Conservation (phyloP, 2,888 invertebrate species). For the Synanthedon tipuliformis region DNA sequence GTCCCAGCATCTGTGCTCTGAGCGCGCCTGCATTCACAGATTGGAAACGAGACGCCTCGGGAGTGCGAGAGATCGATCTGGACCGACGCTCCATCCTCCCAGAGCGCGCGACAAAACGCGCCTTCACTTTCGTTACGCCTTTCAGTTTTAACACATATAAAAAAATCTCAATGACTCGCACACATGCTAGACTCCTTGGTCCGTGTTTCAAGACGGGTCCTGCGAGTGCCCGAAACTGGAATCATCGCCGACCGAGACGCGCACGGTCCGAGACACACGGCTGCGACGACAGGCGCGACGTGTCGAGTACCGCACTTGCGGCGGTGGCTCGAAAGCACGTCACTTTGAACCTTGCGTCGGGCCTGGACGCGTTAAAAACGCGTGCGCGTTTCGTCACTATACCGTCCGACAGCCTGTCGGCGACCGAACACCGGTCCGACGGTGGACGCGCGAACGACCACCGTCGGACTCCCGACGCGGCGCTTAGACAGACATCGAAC, state of each 20-base stretch:
- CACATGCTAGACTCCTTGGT: slow-evolving; percentile 24
- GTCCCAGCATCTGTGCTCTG: slow-evolving; percentile 72
- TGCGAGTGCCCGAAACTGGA: neutral
- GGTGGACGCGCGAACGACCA: neutral
- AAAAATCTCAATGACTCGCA: slow-evolving; percentile 75
- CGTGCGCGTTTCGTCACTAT: no score
- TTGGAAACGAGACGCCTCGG: slow-evolving; percentile 68
- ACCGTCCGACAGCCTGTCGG: no score
- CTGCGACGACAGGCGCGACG: no score
- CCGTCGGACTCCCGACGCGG: neutral
- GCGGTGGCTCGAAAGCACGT: no score
- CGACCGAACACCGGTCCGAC: no score
- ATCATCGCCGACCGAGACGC: neutral
- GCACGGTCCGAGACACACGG: no score
- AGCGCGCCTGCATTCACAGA: no score
- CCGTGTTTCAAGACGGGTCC: neutral
- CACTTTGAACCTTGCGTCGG: no score
- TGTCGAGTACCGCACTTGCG: no score
- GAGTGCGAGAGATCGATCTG: slow-evolving; percentile 59
- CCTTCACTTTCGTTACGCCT: slow-evolving; percentile 51
- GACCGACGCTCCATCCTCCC: slow-evolving; percentile 53
- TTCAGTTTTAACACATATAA: slow-evolving; percentile 56
- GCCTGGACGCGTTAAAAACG: no score
- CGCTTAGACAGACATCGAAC: neutral
- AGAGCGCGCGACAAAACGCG: slow-evolving; percentile 39